Evolutionary conservation across 2,797 vertebrate species (phyloP).

Genomic region (Tenualosa thibaudeaui): DNA sequence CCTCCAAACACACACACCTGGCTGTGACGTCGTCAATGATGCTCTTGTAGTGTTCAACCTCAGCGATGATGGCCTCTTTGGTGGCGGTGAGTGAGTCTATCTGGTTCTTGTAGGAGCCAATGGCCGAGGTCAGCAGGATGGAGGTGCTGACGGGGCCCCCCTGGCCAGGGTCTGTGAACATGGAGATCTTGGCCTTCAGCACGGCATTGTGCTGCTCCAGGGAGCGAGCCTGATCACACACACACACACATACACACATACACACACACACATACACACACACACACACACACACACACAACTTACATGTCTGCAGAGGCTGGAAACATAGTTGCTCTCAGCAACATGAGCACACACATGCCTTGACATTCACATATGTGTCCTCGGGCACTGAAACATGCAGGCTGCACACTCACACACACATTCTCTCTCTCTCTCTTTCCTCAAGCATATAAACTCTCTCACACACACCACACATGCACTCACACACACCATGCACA

Average conservation of each 20-base stretch:
- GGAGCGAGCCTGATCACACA: slow-evolving; percentile 55
- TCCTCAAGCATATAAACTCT: too few species aligned
- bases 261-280: background rate
- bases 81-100: slow-evolving; percentile 60
- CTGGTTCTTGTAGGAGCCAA: slow-evolving; percentile 66
- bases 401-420: too few species aligned
- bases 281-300: background rate
- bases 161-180: slow-evolving; percentile 67
- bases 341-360: too few species aligned
- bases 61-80: slow-evolving; percentile 64
- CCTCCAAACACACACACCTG: slow-evolving; percentile 59
- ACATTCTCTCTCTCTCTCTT: too few species aligned
- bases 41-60: slow-evolving; percentile 67
- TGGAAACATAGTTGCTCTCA: too few species aligned
- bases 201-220: slow-evolving; percentile 72
- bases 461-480: background rate
- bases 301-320: too few species aligned
- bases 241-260: background rate
- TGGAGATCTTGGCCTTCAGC: slow-evolving; percentile 66
- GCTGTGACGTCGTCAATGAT: slow-evolving; percentile 62
- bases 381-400: too few species aligned
- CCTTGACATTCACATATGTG: too few species aligned
- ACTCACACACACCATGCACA: background rate
- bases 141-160: slow-evolving; percentile 57
- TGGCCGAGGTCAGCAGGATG: slow-evolving; percentile 65